Percentiles rank a stretch among this genome's conserved stretches.
Evolutionary conservation across 2,888 invertebrate species (phyloP).

Genomic region (Drosophila paramelanica): DNA sequence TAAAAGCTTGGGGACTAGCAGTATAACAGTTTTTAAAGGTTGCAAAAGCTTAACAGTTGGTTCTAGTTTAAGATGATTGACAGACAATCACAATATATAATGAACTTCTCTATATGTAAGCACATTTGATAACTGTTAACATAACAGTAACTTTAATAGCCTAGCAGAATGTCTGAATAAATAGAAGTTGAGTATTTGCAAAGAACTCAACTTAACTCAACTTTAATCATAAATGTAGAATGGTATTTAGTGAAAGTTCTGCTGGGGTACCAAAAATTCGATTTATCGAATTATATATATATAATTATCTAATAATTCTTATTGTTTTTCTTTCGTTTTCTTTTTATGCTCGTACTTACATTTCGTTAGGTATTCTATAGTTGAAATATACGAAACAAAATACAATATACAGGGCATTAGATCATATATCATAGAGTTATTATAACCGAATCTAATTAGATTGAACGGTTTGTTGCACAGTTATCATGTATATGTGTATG

Average conservation of each 20-base stretch:
- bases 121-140: slow-evolving; percentile 8
- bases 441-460: slow-evolving; percentile 13
- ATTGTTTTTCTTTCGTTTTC: background rate
- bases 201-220: background rate
- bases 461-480: background rate
- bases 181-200: background rate
- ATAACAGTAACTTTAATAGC: slow-evolving; percentile 18
- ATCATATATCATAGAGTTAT: slow-evolving; percentile 34
- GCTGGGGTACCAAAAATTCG: slow-evolving; percentile 11
- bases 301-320: slow-evolving; percentile 1
- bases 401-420: slow-evolving; percentile 70
- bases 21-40: slow-evolving; percentile 10
- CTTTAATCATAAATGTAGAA: background rate
- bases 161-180: background rate
- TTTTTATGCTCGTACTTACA: slow-evolving; percentile 64
- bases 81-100: background rate
- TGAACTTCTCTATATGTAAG: background rate
- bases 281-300: background rate
- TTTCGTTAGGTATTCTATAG: slow-evolving; percentile 70
- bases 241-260: background rate
- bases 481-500: slow-evolving; percentile 1
- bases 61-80: slow-evolving; percentile 31
- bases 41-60: slow-evolving; percentile 2
- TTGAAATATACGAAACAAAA: slow-evolving; percentile 71
- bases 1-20: slow-evolving; percentile 15